Conservation (phyloP, 2,888 invertebrate genomes). For the Dascillus cervinus region DNA sequence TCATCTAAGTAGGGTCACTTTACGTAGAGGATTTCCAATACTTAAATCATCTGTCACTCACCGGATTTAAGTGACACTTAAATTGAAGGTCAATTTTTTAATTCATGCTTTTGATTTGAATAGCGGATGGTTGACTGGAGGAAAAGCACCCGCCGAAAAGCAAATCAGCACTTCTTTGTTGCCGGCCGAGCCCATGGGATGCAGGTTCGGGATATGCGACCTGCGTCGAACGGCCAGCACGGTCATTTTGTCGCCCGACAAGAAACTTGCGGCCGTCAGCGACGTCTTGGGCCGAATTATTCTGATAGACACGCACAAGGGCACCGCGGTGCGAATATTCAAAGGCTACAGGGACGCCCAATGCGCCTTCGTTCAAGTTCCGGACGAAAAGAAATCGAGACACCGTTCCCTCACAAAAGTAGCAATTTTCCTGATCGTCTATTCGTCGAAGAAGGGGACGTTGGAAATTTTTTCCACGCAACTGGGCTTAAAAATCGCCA, state of each 20-base stretch:
- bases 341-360: slow-evolving; percentile 96
- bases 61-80: neutral
- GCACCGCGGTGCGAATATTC: slow-evolving; percentile 77
- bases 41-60: too few relatives aligned
- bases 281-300: slow-evolving; percentile 86
- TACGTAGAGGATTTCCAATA: too few relatives aligned
- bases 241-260: slow-evolving; percentile 74
- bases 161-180: slow-evolving; percentile 41
- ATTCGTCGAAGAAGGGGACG: slow-evolving; percentile 85
- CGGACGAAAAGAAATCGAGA: slow-evolving; percentile 49
- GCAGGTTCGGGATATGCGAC: slow-evolving; percentile 78
- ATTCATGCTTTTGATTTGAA: slow-evolving; percentile 7
- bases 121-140: slow-evolving; percentile 50
- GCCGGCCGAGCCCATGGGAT: slow-evolving; percentile 64
- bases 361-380: slow-evolving; percentile 84
- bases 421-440: slow-evolving; percentile 82
- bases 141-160: slow-evolving; percentile 43
- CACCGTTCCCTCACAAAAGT: slow-evolving; percentile 40
- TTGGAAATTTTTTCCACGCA: slow-evolving; percentile 91
- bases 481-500: slow-evolving; percentile 82
- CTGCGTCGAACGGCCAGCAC: slow-evolving; percentile 63
- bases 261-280: slow-evolving; percentile 69
- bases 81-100: neutral
- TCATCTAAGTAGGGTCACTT: too few relatives aligned
- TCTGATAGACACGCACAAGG: slow-evolving; percentile 73